Conservation (phyloP, 2,888 invertebrate genomes). For the Synergus laeviventris region DNA sequence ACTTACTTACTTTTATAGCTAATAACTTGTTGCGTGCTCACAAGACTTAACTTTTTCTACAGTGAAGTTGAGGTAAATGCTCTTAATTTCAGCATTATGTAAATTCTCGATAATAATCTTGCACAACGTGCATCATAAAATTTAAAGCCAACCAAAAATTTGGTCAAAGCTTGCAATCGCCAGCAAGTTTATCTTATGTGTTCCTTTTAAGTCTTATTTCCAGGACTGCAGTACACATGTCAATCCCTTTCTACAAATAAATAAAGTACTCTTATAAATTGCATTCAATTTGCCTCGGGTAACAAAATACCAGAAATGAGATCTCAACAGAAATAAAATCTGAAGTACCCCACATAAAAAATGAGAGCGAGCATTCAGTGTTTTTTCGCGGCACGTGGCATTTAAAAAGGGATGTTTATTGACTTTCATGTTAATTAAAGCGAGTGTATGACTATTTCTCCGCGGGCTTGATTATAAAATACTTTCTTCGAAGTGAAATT, state of each 20-base stretch:
- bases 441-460: not conserved
- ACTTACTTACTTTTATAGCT: slow-evolving; percentile 1
- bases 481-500: not conserved
- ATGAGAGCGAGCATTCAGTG: slow-evolving; percentile 2
- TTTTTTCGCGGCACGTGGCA: slow-evolving; percentile 28
- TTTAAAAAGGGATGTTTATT: slow-evolving; percentile 31
- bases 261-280: not conserved
- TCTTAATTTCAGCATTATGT: slow-evolving; percentile 16
- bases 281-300: not conserved
- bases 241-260: not conserved
- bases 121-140: not conserved
- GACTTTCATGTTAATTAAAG: slow-evolving; percentile 34
- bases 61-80: not conserved
- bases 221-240: not conserved
- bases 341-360: not conserved
- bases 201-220: not conserved
- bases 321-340: slow-evolving; percentile 1
- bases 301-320: not conserved
- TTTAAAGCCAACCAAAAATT: not conserved
- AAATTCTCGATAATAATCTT: slow-evolving; percentile 20
- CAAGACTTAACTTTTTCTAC: not conserved
- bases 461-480: slow-evolving; percentile 16
- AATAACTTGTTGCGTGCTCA: not conserved
- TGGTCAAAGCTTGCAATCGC: not conserved
- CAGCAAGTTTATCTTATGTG: not conserved